Conservation (phyloP, 2,113 vertebrate genomes). For the Astatotilapia flaviijosephi region DNA sequence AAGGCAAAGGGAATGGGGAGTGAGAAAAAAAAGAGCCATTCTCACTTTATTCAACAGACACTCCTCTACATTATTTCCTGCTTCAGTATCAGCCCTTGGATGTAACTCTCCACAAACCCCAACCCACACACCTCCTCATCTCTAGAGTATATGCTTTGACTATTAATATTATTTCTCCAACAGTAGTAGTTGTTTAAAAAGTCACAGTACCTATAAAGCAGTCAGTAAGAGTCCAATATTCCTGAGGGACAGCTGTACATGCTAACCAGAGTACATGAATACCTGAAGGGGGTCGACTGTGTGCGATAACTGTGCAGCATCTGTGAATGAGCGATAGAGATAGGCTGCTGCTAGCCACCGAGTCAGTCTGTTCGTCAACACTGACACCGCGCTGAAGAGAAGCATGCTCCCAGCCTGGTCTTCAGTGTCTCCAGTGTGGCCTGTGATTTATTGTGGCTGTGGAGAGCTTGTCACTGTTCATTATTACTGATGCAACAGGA, state of each 20-base stretch:
- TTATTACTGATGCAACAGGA: constrained; percentile 68
- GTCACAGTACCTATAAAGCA: neutral
- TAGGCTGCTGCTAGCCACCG: neutral
- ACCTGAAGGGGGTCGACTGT: neutral
- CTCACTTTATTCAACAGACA: constrained; percentile 59
- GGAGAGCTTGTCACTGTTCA: constrained; percentile 67
- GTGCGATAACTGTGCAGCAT: neutral
- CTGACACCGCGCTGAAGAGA: constrained; percentile 24
- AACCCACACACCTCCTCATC: constrained; percentile 38
- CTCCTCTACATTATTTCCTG: constrained; percentile 33
- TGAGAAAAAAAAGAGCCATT: neutral
- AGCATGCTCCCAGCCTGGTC: constrained; percentile 31
- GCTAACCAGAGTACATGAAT: constrained; percentile 6
- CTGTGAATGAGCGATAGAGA: constrained; percentile 25
- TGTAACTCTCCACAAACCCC: constrained; percentile 26
- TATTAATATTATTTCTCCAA: constrained; percentile 31
- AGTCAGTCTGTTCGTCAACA: constrained; percentile 6
- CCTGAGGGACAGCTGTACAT: neutral
- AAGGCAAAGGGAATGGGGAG: constrained; percentile 20
- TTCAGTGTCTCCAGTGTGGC: constrained; percentile 28
- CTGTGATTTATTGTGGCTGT: constrained; percentile 61
- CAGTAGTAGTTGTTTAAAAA: neutral
- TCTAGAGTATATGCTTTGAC: constrained; percentile 35
- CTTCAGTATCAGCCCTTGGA: constrained; percentile 30
- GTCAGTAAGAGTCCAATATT: neutral